Evolutionary conservation across 1,140 invertebrate genomes (phyloP).

Genomic region (Drosophila bifasciata): DNA sequence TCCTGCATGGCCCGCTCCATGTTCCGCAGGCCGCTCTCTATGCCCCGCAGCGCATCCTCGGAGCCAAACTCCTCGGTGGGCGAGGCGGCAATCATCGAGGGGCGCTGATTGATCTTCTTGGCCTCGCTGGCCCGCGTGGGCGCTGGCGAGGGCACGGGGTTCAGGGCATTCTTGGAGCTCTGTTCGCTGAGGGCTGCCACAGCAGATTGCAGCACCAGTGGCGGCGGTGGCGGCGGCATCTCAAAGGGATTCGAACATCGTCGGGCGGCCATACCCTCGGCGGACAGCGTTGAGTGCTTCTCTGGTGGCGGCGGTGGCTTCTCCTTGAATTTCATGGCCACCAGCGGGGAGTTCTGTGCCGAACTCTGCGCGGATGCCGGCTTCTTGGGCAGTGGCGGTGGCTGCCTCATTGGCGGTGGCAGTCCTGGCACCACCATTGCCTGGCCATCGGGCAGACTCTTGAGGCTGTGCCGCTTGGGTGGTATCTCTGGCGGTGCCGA

Average conservation of each 20-base stretch:
- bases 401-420: conserved; percentile 60
- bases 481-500: conserved; percentile 80
- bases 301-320: conserved; percentile 73
- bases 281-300: conserved; percentile 67
- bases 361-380: conserved; percentile 74
- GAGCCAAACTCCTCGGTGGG: conserved; percentile 83
- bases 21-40: conserved; percentile 81
- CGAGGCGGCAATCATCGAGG: conserved; percentile 42
- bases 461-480: conserved; percentile 80
- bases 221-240: conserved; percentile 68
- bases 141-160: conserved; percentile 71
- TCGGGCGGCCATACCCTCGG: conserved; percentile 60
- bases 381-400: conserved; percentile 79
- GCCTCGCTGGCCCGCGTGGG: conserved; percentile 73
- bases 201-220: conserved; percentile 61
- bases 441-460: conserved; percentile 75
- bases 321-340: conserved; percentile 72
- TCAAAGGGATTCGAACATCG: conserved; percentile 80
- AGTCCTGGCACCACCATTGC: conserved; percentile 55
- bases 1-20: conserved; percentile 84
- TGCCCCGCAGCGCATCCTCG: conserved; percentile 81
- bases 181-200: conserved; percentile 67
- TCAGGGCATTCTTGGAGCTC: conserved; percentile 61
- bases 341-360: conserved; percentile 79
- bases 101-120: conserved; percentile 65